phyloP scores from a whole-genome alignment of 35 echinoderm and acorn worm species.

The Chiridota heheva region DNA sequence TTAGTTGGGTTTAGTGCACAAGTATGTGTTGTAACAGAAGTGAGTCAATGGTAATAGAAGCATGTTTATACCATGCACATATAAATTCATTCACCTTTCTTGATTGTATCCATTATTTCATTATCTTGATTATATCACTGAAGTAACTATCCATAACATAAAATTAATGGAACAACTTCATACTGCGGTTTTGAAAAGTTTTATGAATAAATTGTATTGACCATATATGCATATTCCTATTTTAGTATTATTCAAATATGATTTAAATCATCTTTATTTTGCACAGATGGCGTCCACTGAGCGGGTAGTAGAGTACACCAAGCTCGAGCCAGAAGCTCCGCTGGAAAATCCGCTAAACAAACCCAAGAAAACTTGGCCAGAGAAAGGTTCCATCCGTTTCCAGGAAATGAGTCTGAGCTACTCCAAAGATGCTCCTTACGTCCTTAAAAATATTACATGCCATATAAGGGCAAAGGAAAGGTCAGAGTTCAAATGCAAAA shows the following conservation, averaged over 20 bases:
- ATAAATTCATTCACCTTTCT: too few relatives aligned
- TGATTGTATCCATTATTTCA: too few relatives aligned
- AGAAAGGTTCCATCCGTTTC: slow-evolving; percentile 50
- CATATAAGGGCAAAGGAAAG: slow-evolving; percentile 74
- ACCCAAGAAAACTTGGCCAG: slow-evolving; percentile 62
- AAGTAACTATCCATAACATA: neutral
- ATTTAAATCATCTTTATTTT: neutral
- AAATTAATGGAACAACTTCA: neutral
- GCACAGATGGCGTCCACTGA: slow-evolving; percentile 93
- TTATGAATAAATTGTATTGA: neutral
- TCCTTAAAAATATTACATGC: slow-evolving; percentile 67
- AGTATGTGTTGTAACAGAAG: too few relatives aligned
- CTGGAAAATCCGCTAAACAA: slow-evolving; percentile 51
- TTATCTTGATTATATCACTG: too few relatives aligned
- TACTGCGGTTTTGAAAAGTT: neutral
- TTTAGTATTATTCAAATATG: neutral
- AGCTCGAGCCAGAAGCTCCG: slow-evolving; percentile 78
- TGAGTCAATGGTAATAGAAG: too few relatives aligned
- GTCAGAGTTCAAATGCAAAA: neutral
- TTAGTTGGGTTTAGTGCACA: too few relatives aligned
- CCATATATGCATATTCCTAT: neutral
- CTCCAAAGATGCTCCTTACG: slow-evolving; percentile 51
- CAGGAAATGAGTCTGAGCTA: slow-evolving; percentile 61
- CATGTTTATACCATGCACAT: too few relatives aligned
- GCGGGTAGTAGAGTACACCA: slow-evolving; percentile 79